These are phyloP conservation scores for Andricus curvator DNA, from an alignment of 2,888 invertebrate species.

Conservation along the genomic window DNA sequence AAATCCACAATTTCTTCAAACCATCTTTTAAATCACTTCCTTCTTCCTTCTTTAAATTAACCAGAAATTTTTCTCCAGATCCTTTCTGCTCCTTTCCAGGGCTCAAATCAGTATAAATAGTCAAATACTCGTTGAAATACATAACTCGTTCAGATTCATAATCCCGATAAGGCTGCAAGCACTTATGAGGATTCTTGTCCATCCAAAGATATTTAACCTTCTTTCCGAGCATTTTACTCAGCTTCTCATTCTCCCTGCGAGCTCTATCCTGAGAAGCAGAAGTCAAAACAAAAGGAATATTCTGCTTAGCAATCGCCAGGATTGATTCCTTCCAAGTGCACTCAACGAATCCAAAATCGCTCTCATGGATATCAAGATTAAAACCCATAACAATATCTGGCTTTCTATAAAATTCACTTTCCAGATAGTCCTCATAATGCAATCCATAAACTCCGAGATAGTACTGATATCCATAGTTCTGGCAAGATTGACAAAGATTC, in stretches of 20 bases:
- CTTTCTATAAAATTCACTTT: not conserved
- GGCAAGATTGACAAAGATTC: not conserved
- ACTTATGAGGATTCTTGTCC: constrained; percentile 58
- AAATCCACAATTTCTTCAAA: not conserved
- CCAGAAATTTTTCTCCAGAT: not conserved
- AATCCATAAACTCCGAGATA: constrained; percentile 40
- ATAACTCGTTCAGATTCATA: constrained; percentile 50
- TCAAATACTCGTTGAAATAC: constrained; percentile 33
- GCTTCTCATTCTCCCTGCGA: constrained; percentile 50
- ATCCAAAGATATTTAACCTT: constrained; percentile 43
- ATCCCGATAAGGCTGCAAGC: constrained; percentile 61
- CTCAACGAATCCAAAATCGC: not conserved
- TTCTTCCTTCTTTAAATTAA: not conserved
- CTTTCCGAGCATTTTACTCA: constrained; percentile 49
- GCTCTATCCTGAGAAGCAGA: constrained; percentile 47
- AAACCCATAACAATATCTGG: not conserved
- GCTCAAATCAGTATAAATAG: not conserved
- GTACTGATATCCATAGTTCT: constrained; percentile 24
- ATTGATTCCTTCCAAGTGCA: not conserved
- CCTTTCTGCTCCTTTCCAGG: not conserved
- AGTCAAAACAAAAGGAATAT: not conserved
- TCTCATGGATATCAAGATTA: not conserved
- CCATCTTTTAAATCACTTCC: not conserved
- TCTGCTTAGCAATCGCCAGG: constrained; percentile 49
- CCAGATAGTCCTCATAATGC: not conserved